These are phyloP conservation scores for Apus apus DNA, from an alignment of 2,113 vertebrate genomes.

Conservation along the genomic window DNA sequence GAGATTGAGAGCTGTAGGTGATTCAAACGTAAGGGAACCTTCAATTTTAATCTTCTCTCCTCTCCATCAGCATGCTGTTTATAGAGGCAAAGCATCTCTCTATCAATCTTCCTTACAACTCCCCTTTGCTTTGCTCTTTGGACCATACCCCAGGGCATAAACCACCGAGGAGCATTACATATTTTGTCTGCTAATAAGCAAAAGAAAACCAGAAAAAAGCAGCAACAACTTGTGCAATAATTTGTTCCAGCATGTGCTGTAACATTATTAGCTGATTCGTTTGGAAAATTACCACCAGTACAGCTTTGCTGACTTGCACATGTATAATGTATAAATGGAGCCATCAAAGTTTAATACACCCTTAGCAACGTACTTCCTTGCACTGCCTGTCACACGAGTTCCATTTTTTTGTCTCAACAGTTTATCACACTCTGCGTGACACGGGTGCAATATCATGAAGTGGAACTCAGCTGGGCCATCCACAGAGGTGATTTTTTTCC, in stretches of 20 bases:
- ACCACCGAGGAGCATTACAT: background rate
- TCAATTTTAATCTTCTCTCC: background rate
- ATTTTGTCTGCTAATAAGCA: background rate
- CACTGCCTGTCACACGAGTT: background rate
- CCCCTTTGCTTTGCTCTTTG: background rate
- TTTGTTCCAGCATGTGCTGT: conserved; percentile 17
- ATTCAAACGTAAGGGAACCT: background rate
- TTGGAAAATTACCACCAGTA: conserved; percentile 35
- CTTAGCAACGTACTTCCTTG: background rate
- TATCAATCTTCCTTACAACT: background rate
- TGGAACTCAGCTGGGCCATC: background rate
- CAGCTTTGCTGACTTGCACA: conserved; percentile 59
- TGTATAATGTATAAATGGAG: conserved; percentile 48
- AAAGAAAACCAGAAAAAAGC: background rate
- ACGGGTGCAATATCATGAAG: background rate
- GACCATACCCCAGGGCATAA: background rate
- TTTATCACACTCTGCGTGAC: conserved; percentile 5
- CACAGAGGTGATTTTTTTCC: background rate
- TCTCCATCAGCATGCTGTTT: background rate
- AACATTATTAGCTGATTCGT: conserved; percentile 8
- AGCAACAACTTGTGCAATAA: background rate
- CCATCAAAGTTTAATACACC: conserved; percentile 64
- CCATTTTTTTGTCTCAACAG: background rate
- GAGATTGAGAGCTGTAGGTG: background rate
- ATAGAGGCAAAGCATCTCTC: background rate